These are phyloP conservation scores for Cheilosia scutellata DNA, from an alignment of 2,888 invertebrate genomes.

Conservation along the genomic window DNA sequence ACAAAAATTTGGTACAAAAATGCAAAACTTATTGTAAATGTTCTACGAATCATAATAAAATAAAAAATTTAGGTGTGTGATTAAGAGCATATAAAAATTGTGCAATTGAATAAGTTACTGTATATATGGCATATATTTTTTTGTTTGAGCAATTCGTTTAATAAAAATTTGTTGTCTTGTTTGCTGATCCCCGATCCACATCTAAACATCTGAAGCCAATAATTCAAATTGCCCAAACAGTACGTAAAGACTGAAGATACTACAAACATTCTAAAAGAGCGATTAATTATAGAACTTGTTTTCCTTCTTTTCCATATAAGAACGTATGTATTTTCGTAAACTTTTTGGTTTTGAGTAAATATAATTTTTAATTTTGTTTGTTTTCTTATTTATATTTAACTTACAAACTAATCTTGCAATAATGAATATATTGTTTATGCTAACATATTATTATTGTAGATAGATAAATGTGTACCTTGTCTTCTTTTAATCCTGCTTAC, in stretches of 20 bases:
- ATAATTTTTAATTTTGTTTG: slow-evolving; percentile 47
- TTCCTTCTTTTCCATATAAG: slow-evolving; percentile 45
- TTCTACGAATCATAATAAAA: slow-evolving; percentile 14
- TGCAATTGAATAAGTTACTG: slow-evolving; percentile 62
- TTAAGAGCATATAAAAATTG: slow-evolving; percentile 53
- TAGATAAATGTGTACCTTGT: slow-evolving; percentile 76
- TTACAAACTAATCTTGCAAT: slow-evolving; percentile 47
- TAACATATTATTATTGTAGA: slow-evolving; percentile 56
- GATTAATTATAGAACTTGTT: slow-evolving; percentile 40
- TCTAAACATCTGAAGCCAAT: background rate
- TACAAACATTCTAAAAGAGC: slow-evolving; percentile 34
- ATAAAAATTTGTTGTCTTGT: background rate
- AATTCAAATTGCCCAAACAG: slow-evolving; percentile 24
- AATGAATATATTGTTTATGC: slow-evolving; percentile 30
- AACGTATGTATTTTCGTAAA: slow-evolving; percentile 40
- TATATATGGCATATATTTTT: slow-evolving; percentile 44
- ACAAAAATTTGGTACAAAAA: slow-evolving; percentile 43
- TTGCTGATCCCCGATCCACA: too few species aligned
- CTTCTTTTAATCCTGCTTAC: slow-evolving; percentile 57
- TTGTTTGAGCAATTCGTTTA: slow-evolving; percentile 17
- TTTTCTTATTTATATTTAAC: slow-evolving; percentile 28
- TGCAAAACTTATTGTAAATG: slow-evolving; percentile 47
- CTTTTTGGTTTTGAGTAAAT: slow-evolving; percentile 66
- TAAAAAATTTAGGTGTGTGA: slow-evolving; percentile 36
- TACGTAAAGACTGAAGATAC: slow-evolving; percentile 25